These are phyloP conservation scores for Aegithalos caudatus DNA, from an alignment of 2,113 vertebrate genomes.

Conservation along the genomic window DNA sequence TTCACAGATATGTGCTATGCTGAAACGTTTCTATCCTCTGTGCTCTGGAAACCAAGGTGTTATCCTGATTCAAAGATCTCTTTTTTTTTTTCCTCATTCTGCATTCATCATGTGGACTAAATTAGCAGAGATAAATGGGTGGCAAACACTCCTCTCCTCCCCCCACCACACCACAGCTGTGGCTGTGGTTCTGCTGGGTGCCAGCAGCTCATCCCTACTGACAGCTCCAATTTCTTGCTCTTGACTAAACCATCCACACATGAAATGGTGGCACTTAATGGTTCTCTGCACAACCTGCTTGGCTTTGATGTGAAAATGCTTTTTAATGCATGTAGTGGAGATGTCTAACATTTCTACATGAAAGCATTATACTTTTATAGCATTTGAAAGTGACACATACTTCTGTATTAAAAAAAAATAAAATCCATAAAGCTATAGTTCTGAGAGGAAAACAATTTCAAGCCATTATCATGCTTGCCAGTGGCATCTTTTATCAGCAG, in stretches of 20 bases:
- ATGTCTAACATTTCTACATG: neutral
- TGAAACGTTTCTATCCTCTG: neutral
- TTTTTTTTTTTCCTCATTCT: neutral
- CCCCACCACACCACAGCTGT: neutral
- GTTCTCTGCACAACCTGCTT: neutral
- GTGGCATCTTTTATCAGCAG: neutral
- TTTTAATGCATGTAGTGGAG: neutral
- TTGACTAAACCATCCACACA: neutral
- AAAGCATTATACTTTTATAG: neutral
- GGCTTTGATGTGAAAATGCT: neutral
- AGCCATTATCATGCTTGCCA: neutral
- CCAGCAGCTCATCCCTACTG: neutral
- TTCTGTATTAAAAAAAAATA: neutral
- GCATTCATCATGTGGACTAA: neutral
- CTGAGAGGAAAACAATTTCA: neutral
- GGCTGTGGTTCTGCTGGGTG: neutral
- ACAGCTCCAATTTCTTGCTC: constrained; percentile 9
- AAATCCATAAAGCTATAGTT: neutral
- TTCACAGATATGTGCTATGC: neutral
- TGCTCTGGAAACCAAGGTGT: neutral
- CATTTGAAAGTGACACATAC: neutral
- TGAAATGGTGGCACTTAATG: neutral
- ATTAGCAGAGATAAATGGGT: neutral
- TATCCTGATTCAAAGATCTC: neutral
- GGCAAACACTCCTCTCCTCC: neutral